phyloP scores from a whole-genome alignment of 2,797 vertebrate genomes.

The Oophaga sylvatica region DNA sequence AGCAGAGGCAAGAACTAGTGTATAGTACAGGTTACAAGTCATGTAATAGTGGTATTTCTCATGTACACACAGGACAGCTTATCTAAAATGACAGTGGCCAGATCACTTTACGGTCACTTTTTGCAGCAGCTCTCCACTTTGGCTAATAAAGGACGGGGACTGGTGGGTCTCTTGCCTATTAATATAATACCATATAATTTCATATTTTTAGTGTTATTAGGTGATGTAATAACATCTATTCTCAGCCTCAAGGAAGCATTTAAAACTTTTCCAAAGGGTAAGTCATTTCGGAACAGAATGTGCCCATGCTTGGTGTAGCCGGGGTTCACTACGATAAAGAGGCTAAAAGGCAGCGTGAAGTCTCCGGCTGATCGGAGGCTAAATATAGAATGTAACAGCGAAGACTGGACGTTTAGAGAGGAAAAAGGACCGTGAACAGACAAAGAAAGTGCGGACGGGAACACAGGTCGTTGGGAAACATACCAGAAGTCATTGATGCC shows the following conservation, averaged over 20 bases:
- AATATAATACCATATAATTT: neutral
- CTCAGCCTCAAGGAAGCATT: neutral
- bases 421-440: constrained; percentile 10
- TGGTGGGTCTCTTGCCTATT: neutral
- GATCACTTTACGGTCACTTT: neutral
- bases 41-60: too few species aligned
- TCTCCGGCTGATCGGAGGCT: constrained; percentile 23
- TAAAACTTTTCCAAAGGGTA: neutral
- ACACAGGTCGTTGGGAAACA: neutral
- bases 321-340: neutral
- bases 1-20: too few species aligned
- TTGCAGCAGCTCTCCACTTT: neutral
- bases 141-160: neutral
- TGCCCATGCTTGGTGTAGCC: neutral
- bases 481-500: neutral
- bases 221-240: neutral
- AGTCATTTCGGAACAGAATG: neutral
- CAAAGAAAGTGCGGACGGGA: neutral
- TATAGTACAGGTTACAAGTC: too few species aligned
- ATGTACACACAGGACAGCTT: too few species aligned
- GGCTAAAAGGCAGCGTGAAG: constrained; percentile 5
- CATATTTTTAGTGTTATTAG: neutral
- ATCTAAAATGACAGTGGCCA: too few species aligned
- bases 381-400: constrained; percentile 28
- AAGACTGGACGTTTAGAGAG: neutral